These are phyloP conservation scores for Pristiophorus japonicus DNA, from an alignment of 2,113 vertebrate genomes.

Conservation along the genomic window DNA sequence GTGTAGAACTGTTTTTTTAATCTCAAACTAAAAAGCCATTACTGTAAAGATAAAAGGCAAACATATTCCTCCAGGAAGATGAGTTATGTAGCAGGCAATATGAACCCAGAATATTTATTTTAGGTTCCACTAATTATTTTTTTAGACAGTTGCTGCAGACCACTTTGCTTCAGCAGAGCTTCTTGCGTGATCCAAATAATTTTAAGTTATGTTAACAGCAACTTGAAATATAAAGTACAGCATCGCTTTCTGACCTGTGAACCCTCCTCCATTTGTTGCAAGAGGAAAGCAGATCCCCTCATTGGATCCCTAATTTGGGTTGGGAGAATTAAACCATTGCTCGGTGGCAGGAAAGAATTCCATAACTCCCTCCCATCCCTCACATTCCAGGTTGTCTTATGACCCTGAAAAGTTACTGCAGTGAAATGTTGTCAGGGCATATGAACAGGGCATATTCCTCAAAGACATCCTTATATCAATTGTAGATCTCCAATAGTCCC, in stretches of 20 bases:
- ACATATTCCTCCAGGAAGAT: background rate
- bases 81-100: too few relatives aligned
- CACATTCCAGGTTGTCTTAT: background rate
- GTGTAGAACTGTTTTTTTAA: background rate
- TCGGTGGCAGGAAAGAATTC: too few relatives aligned
- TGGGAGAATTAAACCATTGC: too few relatives aligned
- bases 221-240: background rate
- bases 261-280: background rate
- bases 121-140: background rate
- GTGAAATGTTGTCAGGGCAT: background rate
- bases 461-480: background rate
- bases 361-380: background rate
- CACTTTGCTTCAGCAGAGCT: background rate
- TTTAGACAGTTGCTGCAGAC: background rate
- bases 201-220: background rate
- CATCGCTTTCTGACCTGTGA: background rate
- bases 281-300: background rate
- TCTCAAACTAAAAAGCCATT: background rate
- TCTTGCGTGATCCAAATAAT: background rate
- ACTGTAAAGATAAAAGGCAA: background rate
- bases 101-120: background rate
- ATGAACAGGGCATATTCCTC: background rate
- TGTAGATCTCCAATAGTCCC: too few relatives aligned
- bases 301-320: background rate
- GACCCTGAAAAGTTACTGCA: background rate